Evolutionary conservation across 2,113 vertebrate genomes (phyloP).

Genomic region (Leucopternis melanops): DNA sequence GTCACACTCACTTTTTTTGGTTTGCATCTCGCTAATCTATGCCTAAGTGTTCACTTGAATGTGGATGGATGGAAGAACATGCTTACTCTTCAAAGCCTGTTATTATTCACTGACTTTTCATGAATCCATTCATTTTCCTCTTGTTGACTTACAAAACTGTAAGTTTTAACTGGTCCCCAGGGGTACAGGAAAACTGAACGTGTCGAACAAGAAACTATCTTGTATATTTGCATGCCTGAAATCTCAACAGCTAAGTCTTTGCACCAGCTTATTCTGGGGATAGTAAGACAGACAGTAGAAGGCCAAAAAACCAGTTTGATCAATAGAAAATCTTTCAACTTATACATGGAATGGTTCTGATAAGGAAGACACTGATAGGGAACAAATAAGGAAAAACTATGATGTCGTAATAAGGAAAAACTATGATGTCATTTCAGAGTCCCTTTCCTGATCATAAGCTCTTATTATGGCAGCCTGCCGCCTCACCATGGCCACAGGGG

Average conservation of each 20-base stretch:
- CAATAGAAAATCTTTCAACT: not conserved
- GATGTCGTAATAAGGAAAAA: not conserved
- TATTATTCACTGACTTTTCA: not conserved
- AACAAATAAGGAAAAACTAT: not conserved
- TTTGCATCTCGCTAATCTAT: not conserved
- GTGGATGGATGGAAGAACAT: not conserved
- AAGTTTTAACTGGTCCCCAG: not conserved
- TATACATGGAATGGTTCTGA: not conserved
- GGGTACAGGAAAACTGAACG: not conserved
- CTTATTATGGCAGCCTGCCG: no score
- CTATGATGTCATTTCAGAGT: not conserved
- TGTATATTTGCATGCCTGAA: not conserved
- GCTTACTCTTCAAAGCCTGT: not conserved
- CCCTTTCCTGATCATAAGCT: no score
- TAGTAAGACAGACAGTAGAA: not conserved
- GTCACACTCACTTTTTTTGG: not conserved
- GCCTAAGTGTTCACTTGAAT: not conserved
- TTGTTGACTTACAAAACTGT: not conserved
- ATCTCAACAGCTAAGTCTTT: not conserved
- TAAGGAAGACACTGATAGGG: not conserved
- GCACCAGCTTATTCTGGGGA: not conserved
- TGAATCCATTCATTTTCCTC: not conserved
- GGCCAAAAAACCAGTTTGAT: not conserved
- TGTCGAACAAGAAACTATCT: not conserved
- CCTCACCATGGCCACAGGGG: no score